These are phyloP conservation scores for Mustela nigripes DNA, from an alignment of 2,113 vertebrate genomes.

Conservation along the genomic window DNA sequence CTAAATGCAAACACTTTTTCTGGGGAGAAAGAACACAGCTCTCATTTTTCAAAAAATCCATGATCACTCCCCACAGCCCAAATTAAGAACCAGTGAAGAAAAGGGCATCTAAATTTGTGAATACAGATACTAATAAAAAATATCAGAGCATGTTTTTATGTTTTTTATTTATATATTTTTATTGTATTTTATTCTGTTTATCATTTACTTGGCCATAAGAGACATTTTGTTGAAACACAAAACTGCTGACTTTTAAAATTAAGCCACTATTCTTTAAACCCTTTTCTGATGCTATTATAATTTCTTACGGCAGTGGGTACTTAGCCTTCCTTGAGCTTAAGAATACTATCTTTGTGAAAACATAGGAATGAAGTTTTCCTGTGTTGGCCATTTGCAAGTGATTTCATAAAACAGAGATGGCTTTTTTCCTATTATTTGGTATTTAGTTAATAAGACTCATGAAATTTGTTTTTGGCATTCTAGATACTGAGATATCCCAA, in stretches of 20 bases:
- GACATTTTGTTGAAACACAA: background rate
- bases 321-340: background rate
- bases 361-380: background rate
- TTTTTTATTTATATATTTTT: background rate
- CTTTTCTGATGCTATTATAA: background rate
- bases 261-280: background rate
- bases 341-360: conserved; percentile 43
- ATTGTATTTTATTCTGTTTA: background rate
- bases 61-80: background rate
- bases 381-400: background rate
- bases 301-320: background rate
- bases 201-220: background rate
- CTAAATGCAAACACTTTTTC: background rate
- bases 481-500: background rate
- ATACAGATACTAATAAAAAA: conserved; percentile 13
- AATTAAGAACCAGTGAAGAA: background rate
- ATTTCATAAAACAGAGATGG: conserved; percentile 18
- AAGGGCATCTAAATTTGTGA: background rate
- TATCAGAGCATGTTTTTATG: background rate
- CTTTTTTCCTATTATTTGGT: background rate
- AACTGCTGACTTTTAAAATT: background rate
- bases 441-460: conserved; percentile 27
- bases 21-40: background rate
- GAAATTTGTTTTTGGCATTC: background rate
- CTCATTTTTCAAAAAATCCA: background rate